These are phyloP conservation scores for Geopemphigus sp. DNA, from an alignment of 1,140 invertebrate species.

Conservation along the genomic window DNA sequence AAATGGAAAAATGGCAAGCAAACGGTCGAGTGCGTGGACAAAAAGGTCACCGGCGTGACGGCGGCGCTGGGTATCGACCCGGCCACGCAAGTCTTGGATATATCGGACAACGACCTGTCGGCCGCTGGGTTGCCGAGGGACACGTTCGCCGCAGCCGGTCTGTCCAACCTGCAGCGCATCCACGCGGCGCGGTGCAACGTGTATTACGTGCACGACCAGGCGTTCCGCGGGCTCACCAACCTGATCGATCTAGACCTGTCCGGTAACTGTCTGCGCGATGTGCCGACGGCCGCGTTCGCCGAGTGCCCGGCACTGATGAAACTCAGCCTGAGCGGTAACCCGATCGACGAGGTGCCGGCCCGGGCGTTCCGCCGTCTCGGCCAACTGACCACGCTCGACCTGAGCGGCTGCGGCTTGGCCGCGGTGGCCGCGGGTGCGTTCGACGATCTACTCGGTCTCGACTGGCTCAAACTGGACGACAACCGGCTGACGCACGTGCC, in stretches of 20 bases:
- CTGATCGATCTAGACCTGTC: constrained; percentile 85
- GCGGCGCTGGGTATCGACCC: constrained; percentile 79
- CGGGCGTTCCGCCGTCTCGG: constrained; percentile 74
- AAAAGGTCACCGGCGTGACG: constrained; percentile 63
- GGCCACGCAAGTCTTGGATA: constrained; percentile 85
- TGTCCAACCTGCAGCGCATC: constrained; percentile 84
- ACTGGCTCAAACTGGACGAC: constrained; percentile 79
- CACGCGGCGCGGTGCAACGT: constrained; percentile 75
- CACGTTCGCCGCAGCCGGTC: constrained; percentile 71
- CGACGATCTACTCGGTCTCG: constrained; percentile 73
- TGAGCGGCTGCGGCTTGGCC: constrained; percentile 76
- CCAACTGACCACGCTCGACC: constrained; percentile 74
- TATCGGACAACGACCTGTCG: constrained; percentile 77
- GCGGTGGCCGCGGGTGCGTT: constrained; percentile 77
- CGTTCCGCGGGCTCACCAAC: constrained; percentile 80
- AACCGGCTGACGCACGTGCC: constrained; percentile 73
- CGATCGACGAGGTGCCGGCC: constrained; percentile 68
- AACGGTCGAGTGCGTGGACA: constrained; percentile 79
- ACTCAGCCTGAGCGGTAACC: constrained; percentile 76
- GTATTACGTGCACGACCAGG: constrained; percentile 70
- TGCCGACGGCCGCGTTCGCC: constrained; percentile 74
- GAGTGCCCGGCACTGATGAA: constrained; percentile 78
- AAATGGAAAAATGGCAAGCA: constrained; percentile 91
- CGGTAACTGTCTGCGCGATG: constrained; percentile 71
- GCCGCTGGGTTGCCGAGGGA: constrained; percentile 65